Evolutionary conservation across 2,113 vertebrate genomes (phyloP), one percentile per base, ranked within the genome.

Genomic region (Tragelaphus scriptus): DNA sequence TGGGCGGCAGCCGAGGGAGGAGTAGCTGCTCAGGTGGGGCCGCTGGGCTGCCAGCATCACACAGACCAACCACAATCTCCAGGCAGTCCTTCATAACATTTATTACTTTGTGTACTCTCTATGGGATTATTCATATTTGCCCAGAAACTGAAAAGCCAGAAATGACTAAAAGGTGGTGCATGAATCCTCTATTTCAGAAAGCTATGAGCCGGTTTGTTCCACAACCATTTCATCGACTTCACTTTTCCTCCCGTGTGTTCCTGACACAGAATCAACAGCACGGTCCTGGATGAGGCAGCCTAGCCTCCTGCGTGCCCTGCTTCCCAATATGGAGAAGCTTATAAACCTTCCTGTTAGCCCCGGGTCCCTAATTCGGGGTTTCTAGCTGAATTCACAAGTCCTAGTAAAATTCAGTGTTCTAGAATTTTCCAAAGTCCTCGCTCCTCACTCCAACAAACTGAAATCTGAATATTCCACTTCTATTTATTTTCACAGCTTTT

Each of bases 101-200:
- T 25, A 81, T 15, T 63, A 13, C 71, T 68, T 44, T 88, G 75
- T 88, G 93, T 75, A 32, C 55, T 75, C 28, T 91, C 49, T 32
- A 3, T 10, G n/a, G 36, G 92, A 90, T 96, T 95, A 96, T 96
- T 96, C 96, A 92, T 75, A 96, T 94, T 96, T 82, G 36, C 92
- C 86, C 81, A 88, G 85, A 95, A 79, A 90, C 44, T 32, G 40
- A 44, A 77, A 90, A 97, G 65, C 77, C 95, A 88, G 65, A 51
- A 92, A 92, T 97, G 96, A 98, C 80, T 96, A 89, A 96, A 90
- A 75, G 80, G 68, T 85, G 44, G 65, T 65, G 47, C 81, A 71
- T 16, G 59, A 28, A 30, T 53, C 55, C 10, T 17, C 63, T 87
- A 0, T 93, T 95, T 94, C 88, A 87, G 75, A 40, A 88, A 94